Conservation (phyloP, 2,113 vertebrate species). For the Syrrhaptes paradoxus region DNA sequence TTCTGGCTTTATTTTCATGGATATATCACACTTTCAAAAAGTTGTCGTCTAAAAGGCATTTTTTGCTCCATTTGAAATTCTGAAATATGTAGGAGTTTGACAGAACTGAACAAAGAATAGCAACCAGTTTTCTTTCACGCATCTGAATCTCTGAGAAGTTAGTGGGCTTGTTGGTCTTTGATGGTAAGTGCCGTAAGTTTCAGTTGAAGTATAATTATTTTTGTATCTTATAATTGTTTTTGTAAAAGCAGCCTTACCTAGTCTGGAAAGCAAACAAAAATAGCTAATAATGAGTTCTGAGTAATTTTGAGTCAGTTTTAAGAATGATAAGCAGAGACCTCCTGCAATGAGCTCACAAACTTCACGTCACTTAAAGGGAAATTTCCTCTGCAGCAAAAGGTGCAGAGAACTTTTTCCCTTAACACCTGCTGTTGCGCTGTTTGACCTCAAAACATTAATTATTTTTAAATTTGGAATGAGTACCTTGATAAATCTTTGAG, state of each 20-base stretch:
- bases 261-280: slow-evolving; percentile 46
- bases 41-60: neutral
- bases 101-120: slow-evolving; percentile 17
- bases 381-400: neutral
- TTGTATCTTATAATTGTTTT: neutral
- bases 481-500: slow-evolving; percentile 42
- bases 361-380: neutral
- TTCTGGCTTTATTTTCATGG: neutral
- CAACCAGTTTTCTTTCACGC: neutral
- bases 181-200: neutral
- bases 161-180: slow-evolving; percentile 12
- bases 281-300: neutral
- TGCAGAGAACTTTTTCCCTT: slow-evolving; percentile 3
- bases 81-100: slow-evolving; percentile 40
- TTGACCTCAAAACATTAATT: slow-evolving; percentile 44
- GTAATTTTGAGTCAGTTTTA: neutral
- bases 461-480: slow-evolving; percentile 50
- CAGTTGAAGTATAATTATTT: neutral
- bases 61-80: neutral
- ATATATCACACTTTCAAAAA: neutral
- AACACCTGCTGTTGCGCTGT: neutral
- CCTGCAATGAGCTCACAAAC: neutral
- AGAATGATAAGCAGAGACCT: neutral
- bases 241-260: neutral
- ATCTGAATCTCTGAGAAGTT: neutral